Evolutionary conservation across 2,113 vertebrate genomes (phyloP).

Genomic region (Carlito syrichta): DNA sequence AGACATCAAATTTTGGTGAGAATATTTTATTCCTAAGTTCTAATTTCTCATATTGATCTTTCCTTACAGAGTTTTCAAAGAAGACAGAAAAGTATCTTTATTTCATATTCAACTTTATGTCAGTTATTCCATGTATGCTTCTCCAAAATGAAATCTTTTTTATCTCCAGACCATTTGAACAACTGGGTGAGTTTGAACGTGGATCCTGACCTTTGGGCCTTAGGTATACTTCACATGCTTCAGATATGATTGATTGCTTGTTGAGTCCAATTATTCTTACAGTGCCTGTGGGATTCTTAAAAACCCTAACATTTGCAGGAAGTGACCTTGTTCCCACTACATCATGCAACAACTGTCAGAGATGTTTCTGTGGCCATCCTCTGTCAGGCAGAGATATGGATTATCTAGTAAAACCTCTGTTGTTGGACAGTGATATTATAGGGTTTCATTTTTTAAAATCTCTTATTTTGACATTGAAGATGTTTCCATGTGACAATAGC

Average conservation of each 20-base stretch:
- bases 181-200: constrained; percentile 31
- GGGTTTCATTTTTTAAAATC: background rate
- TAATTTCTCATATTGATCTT: background rate
- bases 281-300: background rate
- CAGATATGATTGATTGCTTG: constrained; percentile 48
- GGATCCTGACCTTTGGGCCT: background rate
- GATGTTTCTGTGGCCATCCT: background rate
- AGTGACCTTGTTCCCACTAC: constrained; percentile 44
- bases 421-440: background rate
- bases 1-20: background rate
- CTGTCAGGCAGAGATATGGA: background rate
- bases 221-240: background rate
- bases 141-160: background rate
- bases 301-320: constrained; percentile 54
- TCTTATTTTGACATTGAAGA: constrained; percentile 27
- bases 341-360: constrained; percentile 47
- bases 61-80: background rate
- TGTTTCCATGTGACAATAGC: constrained; percentile 49
- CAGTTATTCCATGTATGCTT: background rate
- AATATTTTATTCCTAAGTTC: background rate
- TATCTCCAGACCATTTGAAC: background rate
- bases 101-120: background rate
- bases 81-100: background rate
- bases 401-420: background rate
- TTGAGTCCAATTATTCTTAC: constrained; percentile 39